These are phyloP conservation scores for Arctocebus calabarensis DNA, from an alignment of 2,797 vertebrate genomes.

Conservation along the genomic window DNA sequence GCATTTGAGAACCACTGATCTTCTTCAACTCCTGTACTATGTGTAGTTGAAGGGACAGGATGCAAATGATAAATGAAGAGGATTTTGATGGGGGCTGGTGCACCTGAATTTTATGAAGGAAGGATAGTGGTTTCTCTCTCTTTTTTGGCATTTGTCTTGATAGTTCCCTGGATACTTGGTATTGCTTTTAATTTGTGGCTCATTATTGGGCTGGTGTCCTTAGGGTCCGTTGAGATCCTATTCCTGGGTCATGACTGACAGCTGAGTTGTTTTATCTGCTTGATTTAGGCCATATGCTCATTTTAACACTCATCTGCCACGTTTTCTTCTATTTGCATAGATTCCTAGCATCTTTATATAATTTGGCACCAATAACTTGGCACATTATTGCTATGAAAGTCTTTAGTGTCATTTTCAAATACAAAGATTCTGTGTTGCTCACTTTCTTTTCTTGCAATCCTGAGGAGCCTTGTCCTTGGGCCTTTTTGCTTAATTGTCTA, in stretches of 20 bases:
- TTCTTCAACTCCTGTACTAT: background rate
- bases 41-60: background rate
- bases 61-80: background rate
- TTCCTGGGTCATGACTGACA: constrained; percentile 69
- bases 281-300: constrained; percentile 70
- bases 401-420: constrained; percentile 47
- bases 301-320: constrained; percentile 72
- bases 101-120: background rate
- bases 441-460: constrained; percentile 38
- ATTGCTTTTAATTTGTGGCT: constrained; percentile 60
- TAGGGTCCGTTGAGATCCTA: background rate
- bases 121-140: background rate
- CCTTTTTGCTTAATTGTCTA: background rate
- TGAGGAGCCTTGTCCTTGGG: background rate
- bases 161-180: constrained; percentile 30
- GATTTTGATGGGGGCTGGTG: background rate
- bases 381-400: constrained; percentile 56
- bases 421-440: constrained; percentile 4
- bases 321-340: constrained; percentile 73
- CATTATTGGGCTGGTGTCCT: background rate
- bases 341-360: constrained; percentile 68
- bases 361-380: constrained; percentile 72
- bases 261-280: constrained; percentile 66
- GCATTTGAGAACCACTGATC: constrained; percentile 32
- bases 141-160: constrained; percentile 48